These are phyloP conservation scores for Lydus trimaculatus DNA, from an alignment of 2,888 invertebrate species.

Conservation along the genomic window DNA sequence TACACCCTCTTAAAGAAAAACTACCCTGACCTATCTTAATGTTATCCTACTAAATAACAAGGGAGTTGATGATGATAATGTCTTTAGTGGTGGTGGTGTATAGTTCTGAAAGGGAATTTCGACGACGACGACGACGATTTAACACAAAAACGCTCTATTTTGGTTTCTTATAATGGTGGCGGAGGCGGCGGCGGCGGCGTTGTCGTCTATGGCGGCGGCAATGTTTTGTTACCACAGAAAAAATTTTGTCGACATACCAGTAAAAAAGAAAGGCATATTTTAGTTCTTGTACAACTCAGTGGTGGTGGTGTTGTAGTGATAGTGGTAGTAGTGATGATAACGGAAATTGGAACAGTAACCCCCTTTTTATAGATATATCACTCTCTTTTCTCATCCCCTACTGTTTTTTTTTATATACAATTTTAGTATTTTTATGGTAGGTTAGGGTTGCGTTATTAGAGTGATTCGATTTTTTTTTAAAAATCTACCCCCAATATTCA, in stretches of 20 bases:
- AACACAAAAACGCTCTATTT: slow-evolving; percentile 56
- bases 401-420: not conserved
- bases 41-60: not conserved
- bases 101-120: slow-evolving; percentile 35
- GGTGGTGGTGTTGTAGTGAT: no score
- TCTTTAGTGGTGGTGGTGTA: not conserved
- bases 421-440: not conserved
- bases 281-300: slow-evolving; percentile 38
- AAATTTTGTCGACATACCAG: slow-evolving; percentile 19
- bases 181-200: slow-evolving; percentile 24
- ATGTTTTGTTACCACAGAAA: not conserved
- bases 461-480: not conserved
- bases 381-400: not conserved
- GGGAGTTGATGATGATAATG: not conserved
- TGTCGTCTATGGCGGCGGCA: slow-evolving; percentile 7
- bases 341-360: slow-evolving; percentile 9
- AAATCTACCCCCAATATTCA: no score
- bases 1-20: not conserved
- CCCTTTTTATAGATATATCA: slow-evolving; percentile 9
- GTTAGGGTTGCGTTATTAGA: not conserved
- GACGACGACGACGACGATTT: not conserved
- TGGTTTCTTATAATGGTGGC: slow-evolving; percentile 51
- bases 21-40: not conserved
- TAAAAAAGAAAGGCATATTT: slow-evolving; percentile 55
- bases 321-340: slow-evolving; percentile 14